These are phyloP conservation scores for Ceuthmochares aereus DNA, from an alignment of 2,113 vertebrate genomes.

Conservation along the genomic window DNA sequence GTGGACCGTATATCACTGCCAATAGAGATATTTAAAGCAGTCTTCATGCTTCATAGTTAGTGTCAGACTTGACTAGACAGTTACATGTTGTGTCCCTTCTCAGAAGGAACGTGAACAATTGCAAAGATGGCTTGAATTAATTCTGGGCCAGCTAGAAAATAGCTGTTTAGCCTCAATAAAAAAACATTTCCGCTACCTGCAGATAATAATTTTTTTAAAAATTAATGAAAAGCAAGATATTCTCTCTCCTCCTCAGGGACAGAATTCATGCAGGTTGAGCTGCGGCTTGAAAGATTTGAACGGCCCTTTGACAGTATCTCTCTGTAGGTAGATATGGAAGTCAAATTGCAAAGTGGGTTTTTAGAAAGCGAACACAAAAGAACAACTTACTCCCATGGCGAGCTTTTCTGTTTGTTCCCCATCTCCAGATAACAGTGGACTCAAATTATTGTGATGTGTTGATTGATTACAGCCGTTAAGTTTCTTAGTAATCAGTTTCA, in stretches of 20 bases:
- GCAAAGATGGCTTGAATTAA: background rate
- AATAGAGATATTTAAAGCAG: background rate
- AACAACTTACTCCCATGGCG: background rate
- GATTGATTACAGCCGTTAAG: constrained; percentile 80
- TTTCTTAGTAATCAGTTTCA: constrained; percentile 79
- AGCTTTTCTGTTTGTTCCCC: constrained; percentile 31
- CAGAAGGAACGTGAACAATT: background rate
- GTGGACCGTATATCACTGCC: background rate
- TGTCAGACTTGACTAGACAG: background rate
- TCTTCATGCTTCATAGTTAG: background rate
- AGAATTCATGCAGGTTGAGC: background rate
- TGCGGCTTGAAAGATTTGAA: background rate
- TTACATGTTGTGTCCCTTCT: background rate
- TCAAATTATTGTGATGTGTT: constrained; percentile 75
- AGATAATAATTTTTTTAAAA: constrained; percentile 29
- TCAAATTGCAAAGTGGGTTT: background rate
- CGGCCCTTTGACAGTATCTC: background rate
- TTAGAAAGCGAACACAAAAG: constrained; percentile 30
- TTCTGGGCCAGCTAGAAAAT: background rate
- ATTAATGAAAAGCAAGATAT: background rate
- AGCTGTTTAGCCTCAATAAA: background rate
- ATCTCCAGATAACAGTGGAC: constrained; percentile 35
- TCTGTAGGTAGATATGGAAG: background rate
- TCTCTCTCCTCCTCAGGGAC: background rate
- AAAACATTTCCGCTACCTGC: background rate